Percentiles rank a stretch among this genome's conserved stretches.
Evolutionary conservation across 2,888 invertebrate genomes (phyloP).

Genomic region (Venusia cambrica): DNA sequence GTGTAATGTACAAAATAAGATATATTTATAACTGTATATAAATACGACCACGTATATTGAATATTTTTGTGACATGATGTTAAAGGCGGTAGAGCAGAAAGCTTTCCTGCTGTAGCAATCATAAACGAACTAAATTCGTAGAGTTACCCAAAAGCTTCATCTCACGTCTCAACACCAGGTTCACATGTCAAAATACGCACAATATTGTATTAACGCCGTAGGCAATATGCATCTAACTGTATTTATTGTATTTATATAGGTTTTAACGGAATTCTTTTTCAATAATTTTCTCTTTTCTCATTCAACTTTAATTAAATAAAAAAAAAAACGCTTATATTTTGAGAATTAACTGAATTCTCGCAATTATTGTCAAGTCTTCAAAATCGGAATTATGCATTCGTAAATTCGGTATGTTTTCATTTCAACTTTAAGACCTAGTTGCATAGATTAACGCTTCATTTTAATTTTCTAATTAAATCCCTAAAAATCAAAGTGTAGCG

Average conservation of each 20-base stretch:
- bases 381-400: too few species aligned
- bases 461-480: too few species aligned
- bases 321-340: too few species aligned
- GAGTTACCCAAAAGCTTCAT: slow-evolving; percentile 42
- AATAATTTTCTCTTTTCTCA: slow-evolving; percentile 35
- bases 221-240: slow-evolving; percentile 26
- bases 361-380: too few species aligned
- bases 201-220: slow-evolving; percentile 40
- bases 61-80: slow-evolving; percentile 78
- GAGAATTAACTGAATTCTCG: too few species aligned
- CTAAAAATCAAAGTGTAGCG: too few species aligned
- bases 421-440: too few species aligned
- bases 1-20: slow-evolving; percentile 74
- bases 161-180: slow-evolving; percentile 34
- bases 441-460: too few species aligned
- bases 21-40: slow-evolving; percentile 68
- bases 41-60: slow-evolving; percentile 63
- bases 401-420: too few species aligned
- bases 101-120: slow-evolving; percentile 58
- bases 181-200: slow-evolving; percentile 54
- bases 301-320: too few species aligned
- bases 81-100: slow-evolving; percentile 52
- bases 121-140: slow-evolving; percentile 64
- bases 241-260: slow-evolving; percentile 11
- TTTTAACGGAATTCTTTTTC: slow-evolving; percentile 31